These are phyloP conservation scores for Siniperca undulata DNA, from an alignment of 2,797 vertebrate genomes.

Conservation along the genomic window DNA sequence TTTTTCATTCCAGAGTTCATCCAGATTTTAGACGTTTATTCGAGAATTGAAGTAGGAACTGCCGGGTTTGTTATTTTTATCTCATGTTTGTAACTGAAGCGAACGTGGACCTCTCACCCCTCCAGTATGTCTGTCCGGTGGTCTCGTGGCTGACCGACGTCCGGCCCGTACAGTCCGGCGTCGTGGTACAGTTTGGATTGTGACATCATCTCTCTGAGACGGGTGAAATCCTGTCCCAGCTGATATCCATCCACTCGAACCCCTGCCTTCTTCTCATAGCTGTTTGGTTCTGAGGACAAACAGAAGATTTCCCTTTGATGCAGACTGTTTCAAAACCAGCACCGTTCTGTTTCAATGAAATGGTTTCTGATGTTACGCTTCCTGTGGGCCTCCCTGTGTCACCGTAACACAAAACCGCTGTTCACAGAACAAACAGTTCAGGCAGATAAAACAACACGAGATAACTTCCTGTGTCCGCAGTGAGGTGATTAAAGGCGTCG, in stretches of 20 bases:
- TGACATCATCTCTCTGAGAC: slow-evolving; percentile 86
- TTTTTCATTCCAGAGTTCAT: too few relatives aligned
- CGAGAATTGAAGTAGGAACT: too few relatives aligned
- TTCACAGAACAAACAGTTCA: not conserved
- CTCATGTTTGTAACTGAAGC: too few relatives aligned
- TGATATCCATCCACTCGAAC: slow-evolving; percentile 88
- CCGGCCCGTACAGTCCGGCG: slow-evolving; percentile 90
- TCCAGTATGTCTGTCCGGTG: slow-evolving; percentile 84
- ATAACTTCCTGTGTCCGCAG: slow-evolving; percentile 1
- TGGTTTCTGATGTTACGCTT: not conserved
- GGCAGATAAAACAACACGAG: not conserved
- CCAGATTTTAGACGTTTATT: too few relatives aligned
- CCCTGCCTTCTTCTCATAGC: slow-evolving; percentile 93
- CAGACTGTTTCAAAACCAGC: not conserved
- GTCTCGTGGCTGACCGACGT: slow-evolving; percentile 89
- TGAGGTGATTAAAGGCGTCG: not conserved
- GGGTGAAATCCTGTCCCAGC: slow-evolving; percentile 91
- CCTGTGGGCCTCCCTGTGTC: not conserved
- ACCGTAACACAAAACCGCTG: not conserved
- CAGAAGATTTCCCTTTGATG: not conserved
- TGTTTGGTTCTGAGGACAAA: slow-evolving; percentile 91
- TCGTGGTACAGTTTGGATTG: slow-evolving; percentile 82
- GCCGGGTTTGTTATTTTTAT: too few relatives aligned
- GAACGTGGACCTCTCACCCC: slow-evolving; percentile 81
- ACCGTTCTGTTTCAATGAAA: not conserved